These are phyloP conservation scores for Leucosticte australis DNA, from an alignment of 2,113 vertebrate genomes.

Conservation along the genomic window DNA sequence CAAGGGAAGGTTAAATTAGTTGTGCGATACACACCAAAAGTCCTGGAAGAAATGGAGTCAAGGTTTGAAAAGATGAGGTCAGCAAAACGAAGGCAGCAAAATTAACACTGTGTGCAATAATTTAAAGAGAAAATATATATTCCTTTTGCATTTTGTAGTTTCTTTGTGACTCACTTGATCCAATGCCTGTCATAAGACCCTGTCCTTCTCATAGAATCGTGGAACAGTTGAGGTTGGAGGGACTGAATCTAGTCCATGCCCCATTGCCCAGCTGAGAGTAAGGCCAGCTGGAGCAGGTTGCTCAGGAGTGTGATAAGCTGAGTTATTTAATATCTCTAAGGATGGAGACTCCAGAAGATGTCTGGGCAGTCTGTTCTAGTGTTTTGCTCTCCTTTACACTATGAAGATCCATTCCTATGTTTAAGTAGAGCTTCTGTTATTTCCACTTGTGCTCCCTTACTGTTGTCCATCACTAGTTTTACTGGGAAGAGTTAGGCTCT, in stretches of 20 bases:
- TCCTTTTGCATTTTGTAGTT: constrained; percentile 45
- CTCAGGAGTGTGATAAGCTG: neutral
- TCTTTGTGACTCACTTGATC: constrained; percentile 57
- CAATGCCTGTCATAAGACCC: neutral
- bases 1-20: constrained; percentile 97
- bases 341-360: neutral
- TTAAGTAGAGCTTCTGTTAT: neutral
- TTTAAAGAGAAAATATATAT: constrained; percentile 37
- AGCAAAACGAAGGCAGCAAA: constrained; percentile 96
- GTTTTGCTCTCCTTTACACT: neutral
- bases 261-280: neutral
- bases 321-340: neutral
- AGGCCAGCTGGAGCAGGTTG: neutral
- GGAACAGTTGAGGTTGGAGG: neutral
- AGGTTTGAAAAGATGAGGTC: constrained; percentile 99
- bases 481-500: neutral
- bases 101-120: constrained; percentile 66
- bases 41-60: constrained; percentile 96
- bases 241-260: neutral
- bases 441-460: neutral
- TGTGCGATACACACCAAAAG: constrained; percentile 94
- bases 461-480: neutral
- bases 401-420: neutral
- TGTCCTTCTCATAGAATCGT: neutral
- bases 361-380: neutral